Percentiles rank a stretch among this genome's conserved stretches.
Conservation (phyloP, 2,888 invertebrate species). For the Agelastica alni region DNA sequence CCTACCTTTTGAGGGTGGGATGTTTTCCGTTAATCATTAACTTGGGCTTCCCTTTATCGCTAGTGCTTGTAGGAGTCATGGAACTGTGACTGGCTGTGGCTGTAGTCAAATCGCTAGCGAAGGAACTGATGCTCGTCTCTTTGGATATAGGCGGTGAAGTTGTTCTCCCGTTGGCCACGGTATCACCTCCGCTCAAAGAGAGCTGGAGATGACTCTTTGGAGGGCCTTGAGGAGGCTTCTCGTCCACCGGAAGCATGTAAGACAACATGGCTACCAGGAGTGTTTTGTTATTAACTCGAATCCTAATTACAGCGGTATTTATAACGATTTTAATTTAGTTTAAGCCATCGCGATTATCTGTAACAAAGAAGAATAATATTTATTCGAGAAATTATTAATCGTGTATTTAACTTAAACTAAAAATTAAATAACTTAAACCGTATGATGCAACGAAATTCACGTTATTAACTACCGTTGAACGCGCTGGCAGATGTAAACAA, state of each 20-base stretch:
- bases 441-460: too few species aligned
- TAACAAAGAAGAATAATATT: not conserved
- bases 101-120: conserved; percentile 69
- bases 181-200: conserved; percentile 50
- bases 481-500: too few species aligned
- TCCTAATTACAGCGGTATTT: not conserved
- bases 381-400: too few species aligned
- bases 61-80: conserved; percentile 63
- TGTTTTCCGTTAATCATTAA: conserved; percentile 72
- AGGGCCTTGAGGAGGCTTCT: conserved; percentile 67
- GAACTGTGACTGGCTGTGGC: conserved; percentile 59
- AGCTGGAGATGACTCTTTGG: conserved; percentile 44
- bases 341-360: not conserved
- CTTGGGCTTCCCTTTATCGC: conserved; percentile 70
- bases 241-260: conserved; percentile 78
- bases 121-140: conserved; percentile 74
- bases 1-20: conserved; percentile 73
- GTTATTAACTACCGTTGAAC: too few species aligned
- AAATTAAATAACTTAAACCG: too few species aligned
- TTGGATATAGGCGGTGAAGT: conserved; percentile 59
- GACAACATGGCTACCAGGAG: conserved; percentile 66
- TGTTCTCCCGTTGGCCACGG: conserved; percentile 46
- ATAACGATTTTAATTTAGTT: not conserved
- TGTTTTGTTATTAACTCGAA: not conserved
- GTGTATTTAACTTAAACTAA: too few species aligned